Conservation (phyloP, 2,797 vertebrate species). For the Nyctalus aviator region DNA sequence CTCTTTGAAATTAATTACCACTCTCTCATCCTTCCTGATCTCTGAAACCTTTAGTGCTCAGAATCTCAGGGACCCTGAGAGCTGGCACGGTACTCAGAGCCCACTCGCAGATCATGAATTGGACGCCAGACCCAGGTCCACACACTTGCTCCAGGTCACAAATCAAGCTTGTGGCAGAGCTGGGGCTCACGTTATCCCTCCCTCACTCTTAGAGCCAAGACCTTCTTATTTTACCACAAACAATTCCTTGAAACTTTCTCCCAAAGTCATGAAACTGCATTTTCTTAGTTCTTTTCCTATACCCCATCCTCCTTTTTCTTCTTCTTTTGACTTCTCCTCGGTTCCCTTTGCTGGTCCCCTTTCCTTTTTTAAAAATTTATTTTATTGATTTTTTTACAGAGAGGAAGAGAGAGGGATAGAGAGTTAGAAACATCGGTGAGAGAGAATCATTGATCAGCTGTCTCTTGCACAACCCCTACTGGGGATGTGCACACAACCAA, state of each 20-base stretch:
- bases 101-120: neutral
- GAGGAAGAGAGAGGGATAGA: too few species aligned
- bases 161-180: neutral
- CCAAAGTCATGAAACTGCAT: neutral
- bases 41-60: neutral
- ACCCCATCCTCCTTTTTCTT: neutral
- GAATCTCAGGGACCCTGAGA: neutral
- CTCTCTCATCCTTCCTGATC: neutral
- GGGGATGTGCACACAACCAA: too few species aligned
- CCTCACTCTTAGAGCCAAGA: neutral
- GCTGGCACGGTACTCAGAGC: neutral
- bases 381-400: too few species aligned
- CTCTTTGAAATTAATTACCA: conserved; percentile 22
- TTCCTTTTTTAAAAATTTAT: neutral
- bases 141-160: neutral
- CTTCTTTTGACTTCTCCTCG: neutral
- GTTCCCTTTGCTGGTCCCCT: neutral
- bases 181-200: neutral
- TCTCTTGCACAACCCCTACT: too few species aligned
- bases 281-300: neutral
- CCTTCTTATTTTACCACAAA: neutral
- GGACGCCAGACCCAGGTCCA: neutral
- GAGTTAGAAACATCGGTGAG: too few species aligned
- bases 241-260: conserved; percentile 10
- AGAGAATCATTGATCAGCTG: too few species aligned